phyloP scores from a whole-genome alignment of 2,888 invertebrate genomes.

The Julus scandinavius region DNA sequence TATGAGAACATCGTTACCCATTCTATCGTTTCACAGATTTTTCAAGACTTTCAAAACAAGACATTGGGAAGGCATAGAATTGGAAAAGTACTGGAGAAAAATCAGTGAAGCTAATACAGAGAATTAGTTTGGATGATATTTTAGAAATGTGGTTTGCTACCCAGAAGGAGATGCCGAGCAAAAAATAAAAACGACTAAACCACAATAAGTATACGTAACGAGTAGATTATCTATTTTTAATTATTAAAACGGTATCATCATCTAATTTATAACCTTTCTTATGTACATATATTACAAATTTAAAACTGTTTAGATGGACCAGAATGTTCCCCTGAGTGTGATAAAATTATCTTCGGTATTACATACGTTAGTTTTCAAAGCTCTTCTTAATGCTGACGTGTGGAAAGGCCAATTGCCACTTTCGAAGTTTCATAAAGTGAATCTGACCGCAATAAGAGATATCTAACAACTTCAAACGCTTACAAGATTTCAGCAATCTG shows the following conservation, averaged over 20 bases:
- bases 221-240: no score
- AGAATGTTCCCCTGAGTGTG: no score
- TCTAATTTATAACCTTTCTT: no score
- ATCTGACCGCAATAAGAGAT: constrained; percentile 53
- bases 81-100: constrained; percentile 44
- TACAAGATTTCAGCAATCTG: constrained; percentile 43
- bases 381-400: constrained; percentile 48
- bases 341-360: no score
- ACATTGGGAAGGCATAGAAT: constrained; percentile 50
- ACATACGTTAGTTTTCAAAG: background rate
- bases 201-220: no score
- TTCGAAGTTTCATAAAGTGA: background rate
- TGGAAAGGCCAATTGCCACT: constrained; percentile 31
- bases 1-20: background rate
- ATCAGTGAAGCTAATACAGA: background rate
- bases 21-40: constrained; percentile 45
- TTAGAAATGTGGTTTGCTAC: no score
- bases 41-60: constrained; percentile 47
- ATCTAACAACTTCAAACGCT: constrained; percentile 28
- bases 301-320: no score
- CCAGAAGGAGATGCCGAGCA: no score
- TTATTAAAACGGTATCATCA: no score
- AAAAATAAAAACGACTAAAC: no score
- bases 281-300: no score
- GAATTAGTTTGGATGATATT: background rate